Conservation (phyloP, 2,113 vertebrate species). For the Nasalis larvatus region DNA sequence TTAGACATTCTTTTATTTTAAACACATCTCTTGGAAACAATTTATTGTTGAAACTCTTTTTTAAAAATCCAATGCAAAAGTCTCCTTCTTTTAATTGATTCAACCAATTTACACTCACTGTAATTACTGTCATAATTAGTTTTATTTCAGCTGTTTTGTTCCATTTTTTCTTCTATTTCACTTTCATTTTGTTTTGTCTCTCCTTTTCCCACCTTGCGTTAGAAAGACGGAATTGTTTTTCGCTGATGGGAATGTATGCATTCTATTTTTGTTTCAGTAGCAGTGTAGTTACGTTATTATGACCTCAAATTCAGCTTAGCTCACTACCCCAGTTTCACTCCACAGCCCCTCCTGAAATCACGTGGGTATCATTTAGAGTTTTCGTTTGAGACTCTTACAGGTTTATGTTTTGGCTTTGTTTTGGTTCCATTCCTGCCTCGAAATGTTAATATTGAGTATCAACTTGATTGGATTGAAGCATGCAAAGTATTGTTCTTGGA, state of each 20-base stretch:
- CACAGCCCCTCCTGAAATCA: not conserved
- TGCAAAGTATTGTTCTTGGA: no score
- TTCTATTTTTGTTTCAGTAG: not conserved
- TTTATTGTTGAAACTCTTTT: not conserved
- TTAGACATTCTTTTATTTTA: not conserved
- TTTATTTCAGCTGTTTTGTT: not conserved
- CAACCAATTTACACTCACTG: not conserved
- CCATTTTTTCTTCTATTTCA: not conserved
- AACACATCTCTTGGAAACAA: not conserved
- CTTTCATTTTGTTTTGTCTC: not conserved
- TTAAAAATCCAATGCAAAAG: not conserved
- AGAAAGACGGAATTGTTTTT: not conserved
- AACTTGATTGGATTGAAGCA: no score
- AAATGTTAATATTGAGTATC: no score
- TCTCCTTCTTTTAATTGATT: slow-evolving; percentile 9
- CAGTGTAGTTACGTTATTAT: not conserved
- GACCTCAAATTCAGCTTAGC: no score
- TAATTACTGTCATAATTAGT: not conserved
- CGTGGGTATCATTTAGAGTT: not conserved
- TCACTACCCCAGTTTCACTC: not conserved
- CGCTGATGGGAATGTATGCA: not conserved
- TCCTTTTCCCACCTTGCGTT: not conserved
- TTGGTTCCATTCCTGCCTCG: not conserved
- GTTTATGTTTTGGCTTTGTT: not conserved
- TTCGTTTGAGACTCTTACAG: not conserved